Conservation (phyloP, 2,797 vertebrate species). For the Cottoperca gobio region DNA sequence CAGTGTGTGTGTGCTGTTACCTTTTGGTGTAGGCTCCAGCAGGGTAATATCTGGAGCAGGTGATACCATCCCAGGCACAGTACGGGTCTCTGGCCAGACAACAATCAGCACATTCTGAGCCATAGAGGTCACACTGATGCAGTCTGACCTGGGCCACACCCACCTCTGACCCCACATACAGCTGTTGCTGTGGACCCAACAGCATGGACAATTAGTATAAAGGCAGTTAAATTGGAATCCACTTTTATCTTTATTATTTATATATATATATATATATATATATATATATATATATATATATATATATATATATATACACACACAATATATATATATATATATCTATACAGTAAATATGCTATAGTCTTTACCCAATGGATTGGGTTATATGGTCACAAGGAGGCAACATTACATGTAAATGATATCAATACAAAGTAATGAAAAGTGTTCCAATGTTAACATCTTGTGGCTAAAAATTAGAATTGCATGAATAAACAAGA, state of each 20-base stretch:
- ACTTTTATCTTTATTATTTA: no score
- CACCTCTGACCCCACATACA: slow-evolving; percentile 92
- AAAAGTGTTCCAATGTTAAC: slow-evolving; percentile 60
- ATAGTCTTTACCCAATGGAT: background rate
- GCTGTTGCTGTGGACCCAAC: slow-evolving; percentile 89
- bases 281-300: background rate
- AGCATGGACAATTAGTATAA: background rate
- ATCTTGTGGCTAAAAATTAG: slow-evolving; percentile 70
- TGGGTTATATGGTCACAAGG: background rate
- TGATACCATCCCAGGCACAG: slow-evolving; percentile 96
- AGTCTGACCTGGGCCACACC: slow-evolving; percentile 91
- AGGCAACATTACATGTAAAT: background rate
- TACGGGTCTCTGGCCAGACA: slow-evolving; percentile 97
- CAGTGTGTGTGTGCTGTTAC: slow-evolving; percentile 72
- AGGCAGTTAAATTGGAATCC: background rate
- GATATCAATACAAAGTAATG: background rate
- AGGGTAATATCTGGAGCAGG: slow-evolving; percentile 93
- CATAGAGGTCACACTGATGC: slow-evolving; percentile 96
- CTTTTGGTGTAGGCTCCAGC: slow-evolving; percentile 91
- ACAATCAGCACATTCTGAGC: slow-evolving; percentile 94
- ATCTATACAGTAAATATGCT: background rate
- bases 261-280: background rate
- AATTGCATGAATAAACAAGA: slow-evolving; percentile 51
- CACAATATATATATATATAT: no score
- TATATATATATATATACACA: background rate